Evolutionary conservation across 2,888 invertebrate genomes (phyloP).

Genomic region (Agrotis segetum): DNA sequence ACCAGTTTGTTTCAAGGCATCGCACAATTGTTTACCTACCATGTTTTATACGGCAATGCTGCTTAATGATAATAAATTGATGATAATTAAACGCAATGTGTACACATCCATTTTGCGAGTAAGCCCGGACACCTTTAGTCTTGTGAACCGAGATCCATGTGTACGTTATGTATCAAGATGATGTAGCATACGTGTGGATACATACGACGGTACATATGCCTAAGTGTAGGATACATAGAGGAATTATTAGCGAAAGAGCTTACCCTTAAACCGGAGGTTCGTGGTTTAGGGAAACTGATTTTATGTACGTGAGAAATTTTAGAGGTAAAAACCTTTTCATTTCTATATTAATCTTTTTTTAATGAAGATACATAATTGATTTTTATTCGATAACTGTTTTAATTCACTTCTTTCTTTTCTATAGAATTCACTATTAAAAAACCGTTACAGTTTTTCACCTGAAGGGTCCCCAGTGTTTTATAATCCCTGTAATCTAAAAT

Average conservation of each 20-base stretch:
- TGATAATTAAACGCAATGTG: slow-evolving; percentile 70
- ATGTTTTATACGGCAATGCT: slow-evolving; percentile 65
- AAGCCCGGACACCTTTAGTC: slow-evolving; percentile 68
- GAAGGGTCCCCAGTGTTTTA: slow-evolving; percentile 26
- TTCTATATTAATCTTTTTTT: slow-evolving; percentile 2
- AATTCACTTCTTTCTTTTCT: not conserved
- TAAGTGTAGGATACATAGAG: slow-evolving; percentile 41
- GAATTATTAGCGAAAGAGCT: slow-evolving; percentile 56
- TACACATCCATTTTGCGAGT: slow-evolving; percentile 71
- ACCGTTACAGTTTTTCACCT: not conserved
- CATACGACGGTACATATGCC: slow-evolving; percentile 18
- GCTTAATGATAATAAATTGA: slow-evolving; percentile 72
- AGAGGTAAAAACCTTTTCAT: slow-evolving; percentile 13
- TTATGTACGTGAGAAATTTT: slow-evolving; percentile 26
- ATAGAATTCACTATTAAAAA: not conserved
- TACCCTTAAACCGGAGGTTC: slow-evolving; percentile 17
- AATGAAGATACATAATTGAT: not conserved
- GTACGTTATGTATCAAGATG: slow-evolving; percentile 62
- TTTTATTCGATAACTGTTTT: not conserved
- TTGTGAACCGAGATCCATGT: slow-evolving; percentile 58
- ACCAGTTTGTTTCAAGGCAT: slow-evolving; percentile 57
- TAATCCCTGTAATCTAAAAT: slow-evolving; percentile 32
- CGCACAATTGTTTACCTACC: slow-evolving; percentile 66
- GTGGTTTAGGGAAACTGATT: slow-evolving; percentile 39
- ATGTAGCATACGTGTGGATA: slow-evolving; percentile 47